Evolutionary conservation across 2,797 vertebrate genomes (phyloP).

Genomic region (Leucoraja ocellata): DNA sequence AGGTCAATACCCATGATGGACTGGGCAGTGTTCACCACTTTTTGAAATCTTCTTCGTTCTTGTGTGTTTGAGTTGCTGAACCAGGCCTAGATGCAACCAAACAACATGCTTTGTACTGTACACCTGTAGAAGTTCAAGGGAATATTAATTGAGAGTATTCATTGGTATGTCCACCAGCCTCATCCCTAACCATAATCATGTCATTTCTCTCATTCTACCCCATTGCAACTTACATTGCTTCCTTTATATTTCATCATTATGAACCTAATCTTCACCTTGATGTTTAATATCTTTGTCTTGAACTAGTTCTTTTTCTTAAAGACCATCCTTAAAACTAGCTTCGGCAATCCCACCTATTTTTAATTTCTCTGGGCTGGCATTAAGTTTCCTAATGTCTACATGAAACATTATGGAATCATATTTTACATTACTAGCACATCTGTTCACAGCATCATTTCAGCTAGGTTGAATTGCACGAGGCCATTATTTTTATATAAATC

Average conservation of each 20-base stretch:
- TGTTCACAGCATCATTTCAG: not conserved
- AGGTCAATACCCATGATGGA: too few relatives aligned
- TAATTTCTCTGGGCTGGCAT: not conserved
- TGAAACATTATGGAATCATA: not conserved
- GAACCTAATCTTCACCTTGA: not conserved
- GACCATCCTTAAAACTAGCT: not conserved
- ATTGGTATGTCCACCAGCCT: not conserved
- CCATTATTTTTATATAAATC: conserved; percentile 9
- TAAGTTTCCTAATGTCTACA: not conserved
- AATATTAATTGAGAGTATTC: too few relatives aligned
- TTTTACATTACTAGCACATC: not conserved
- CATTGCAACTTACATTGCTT: not conserved
- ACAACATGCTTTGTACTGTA: too few relatives aligned
- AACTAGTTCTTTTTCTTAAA: not conserved
- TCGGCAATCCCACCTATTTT: not conserved
- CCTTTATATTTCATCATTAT: not conserved
- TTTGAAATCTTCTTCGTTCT: too few relatives aligned
- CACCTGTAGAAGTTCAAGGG: too few relatives aligned
- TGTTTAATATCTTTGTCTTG: not conserved
- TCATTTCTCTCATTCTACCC: not conserved
- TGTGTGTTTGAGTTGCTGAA: too few relatives aligned
- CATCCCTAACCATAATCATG: not conserved
- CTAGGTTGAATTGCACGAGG: not conserved
- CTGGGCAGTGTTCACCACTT: too few relatives aligned
- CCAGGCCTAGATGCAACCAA: too few relatives aligned